Conservation (phyloP, 1,140 invertebrate species). For the Drosophila lacertosa region DNA sequence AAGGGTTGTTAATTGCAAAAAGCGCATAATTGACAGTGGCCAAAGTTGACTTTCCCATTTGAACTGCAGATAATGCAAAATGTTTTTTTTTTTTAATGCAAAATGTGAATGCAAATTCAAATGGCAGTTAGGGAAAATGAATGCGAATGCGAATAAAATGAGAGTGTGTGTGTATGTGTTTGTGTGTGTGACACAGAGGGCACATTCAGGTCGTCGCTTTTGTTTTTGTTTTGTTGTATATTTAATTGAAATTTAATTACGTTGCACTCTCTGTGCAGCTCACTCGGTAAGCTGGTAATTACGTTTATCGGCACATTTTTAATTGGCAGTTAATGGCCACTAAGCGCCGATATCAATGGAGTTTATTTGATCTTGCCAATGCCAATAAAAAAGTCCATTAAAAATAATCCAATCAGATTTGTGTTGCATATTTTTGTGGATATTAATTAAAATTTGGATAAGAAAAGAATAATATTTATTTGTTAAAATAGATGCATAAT, state of each 20-base stretch:
- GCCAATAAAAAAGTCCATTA: conserved; percentile 15
- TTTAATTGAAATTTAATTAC: conserved; percentile 81
- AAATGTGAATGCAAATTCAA: conserved; percentile 8
- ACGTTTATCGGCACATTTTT: conserved; percentile 55
- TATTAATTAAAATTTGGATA: too few species aligned
- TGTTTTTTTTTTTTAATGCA: conserved; percentile 5
- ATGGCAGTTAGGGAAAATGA: not conserved
- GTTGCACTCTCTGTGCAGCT: conserved; percentile 20
- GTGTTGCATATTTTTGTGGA: not conserved
- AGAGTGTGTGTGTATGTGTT: too few species aligned
- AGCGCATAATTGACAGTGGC: conserved; percentile 73
- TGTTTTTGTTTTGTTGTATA: conserved; percentile 39
- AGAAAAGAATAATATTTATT: too few species aligned
- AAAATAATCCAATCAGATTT: conserved; percentile 2
- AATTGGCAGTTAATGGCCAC: conserved; percentile 70
- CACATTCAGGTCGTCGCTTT: conserved; percentile 25
- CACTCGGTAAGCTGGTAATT: conserved; percentile 58
- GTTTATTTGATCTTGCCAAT: conserved; percentile 45
- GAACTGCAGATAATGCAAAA: conserved; percentile 60
- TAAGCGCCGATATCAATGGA: conserved; percentile 39
- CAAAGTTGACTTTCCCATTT: conserved; percentile 37
- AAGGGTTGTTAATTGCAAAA: conserved; percentile 69
- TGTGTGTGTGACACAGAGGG: conserved; percentile 17
- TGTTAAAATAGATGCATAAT: too few species aligned
- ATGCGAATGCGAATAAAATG: conserved; percentile 25